Percentiles rank a stretch among this genome's conserved stretches.
phyloP scores from a whole-genome alignment of 2,797 vertebrate species.

The Denticeps clupeoides region DNA sequence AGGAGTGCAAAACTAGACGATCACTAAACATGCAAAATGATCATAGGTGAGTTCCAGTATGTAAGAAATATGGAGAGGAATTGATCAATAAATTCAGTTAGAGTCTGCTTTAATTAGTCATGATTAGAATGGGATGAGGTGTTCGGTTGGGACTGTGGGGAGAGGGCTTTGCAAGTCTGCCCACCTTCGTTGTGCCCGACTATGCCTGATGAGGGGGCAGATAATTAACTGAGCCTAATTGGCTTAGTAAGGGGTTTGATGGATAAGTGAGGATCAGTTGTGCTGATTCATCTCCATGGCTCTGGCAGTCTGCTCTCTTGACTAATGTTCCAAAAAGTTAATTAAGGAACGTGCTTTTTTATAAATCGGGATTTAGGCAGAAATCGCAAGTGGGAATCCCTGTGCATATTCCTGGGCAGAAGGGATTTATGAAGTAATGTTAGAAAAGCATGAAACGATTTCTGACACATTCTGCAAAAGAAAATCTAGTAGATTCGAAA shows the following conservation, averaged over 20 bases:
- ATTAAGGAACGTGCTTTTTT: too few relatives aligned
- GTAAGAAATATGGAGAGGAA: not conserved
- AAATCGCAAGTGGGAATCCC: too few relatives aligned
- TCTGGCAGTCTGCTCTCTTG: not conserved
- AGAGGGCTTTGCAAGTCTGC: conserved; percentile 2
- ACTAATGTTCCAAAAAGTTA: too few relatives aligned
- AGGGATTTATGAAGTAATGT: too few relatives aligned
- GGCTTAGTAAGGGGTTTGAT: conserved; percentile 15
- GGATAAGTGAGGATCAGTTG: conserved; percentile 4
- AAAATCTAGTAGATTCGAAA: too few relatives aligned
- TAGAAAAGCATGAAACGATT: too few relatives aligned
- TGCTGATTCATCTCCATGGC: conserved; percentile 9
- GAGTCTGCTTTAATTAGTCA: conserved; percentile 21
- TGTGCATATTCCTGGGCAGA: too few relatives aligned
- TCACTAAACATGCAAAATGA: too few relatives aligned
- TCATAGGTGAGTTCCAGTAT: not conserved
- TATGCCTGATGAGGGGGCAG: not conserved
- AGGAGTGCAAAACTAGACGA: too few relatives aligned
- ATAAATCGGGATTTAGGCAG: too few relatives aligned
- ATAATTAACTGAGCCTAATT: conserved; percentile 19
- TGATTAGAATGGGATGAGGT: conserved; percentile 16
- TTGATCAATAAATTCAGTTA: conserved; percentile 30
- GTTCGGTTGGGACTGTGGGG: conserved; percentile 5
- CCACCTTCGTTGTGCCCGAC: conserved; percentile 2
- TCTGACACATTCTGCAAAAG: too few relatives aligned